Conservation (phyloP, 2,888 invertebrate genomes). For the Mesochorus sp. region DNA sequence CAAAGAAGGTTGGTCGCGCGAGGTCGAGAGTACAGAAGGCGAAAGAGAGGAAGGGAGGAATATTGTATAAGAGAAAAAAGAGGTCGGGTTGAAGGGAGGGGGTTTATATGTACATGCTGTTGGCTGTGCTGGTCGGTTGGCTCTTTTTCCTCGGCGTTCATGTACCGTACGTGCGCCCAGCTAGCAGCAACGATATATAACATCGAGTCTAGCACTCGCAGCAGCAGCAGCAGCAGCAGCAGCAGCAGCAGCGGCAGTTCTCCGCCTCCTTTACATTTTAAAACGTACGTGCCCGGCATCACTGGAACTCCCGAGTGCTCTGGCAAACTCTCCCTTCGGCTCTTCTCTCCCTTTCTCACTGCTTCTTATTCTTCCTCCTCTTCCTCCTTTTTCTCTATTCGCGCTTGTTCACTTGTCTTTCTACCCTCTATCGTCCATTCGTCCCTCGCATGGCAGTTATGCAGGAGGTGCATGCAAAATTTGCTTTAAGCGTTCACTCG, state of each 20-base stretch:
- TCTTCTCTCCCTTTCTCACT: constrained; percentile 20
- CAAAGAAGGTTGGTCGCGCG: constrained; percentile 31
- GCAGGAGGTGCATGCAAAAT: constrained; percentile 68
- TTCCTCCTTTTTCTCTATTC: neutral
- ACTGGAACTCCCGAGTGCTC: constrained; percentile 53
- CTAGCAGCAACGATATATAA: constrained; percentile 35
- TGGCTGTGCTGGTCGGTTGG: constrained; percentile 24
- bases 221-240: constrained; percentile 25
- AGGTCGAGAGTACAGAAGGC: constrained; percentile 5
- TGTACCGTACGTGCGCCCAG: constrained; percentile 57
- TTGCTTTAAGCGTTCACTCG: constrained; percentile 69
- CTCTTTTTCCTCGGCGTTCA: constrained; percentile 3
- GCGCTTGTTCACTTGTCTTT: constrained; percentile 17
- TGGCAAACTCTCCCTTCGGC: constrained; percentile 46
- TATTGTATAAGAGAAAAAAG: constrained; percentile 20
- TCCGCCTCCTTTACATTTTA: constrained; percentile 72
- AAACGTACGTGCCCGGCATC: constrained; percentile 76
- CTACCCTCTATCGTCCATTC: constrained; percentile 43
- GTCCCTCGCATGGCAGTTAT: constrained; percentile 30
- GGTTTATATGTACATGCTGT: constrained; percentile 20
- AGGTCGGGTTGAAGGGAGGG: neutral
- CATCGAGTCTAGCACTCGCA: constrained; percentile 24
- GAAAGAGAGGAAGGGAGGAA: constrained; percentile 33
- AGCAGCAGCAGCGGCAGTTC: too few relatives aligned
- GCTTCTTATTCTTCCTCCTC: constrained; percentile 1